Percentiles rank a stretch among this genome's conserved stretches.
Conservation (phyloP, 2,797 vertebrate genomes). For the Dromococcyx pavoninus region DNA sequence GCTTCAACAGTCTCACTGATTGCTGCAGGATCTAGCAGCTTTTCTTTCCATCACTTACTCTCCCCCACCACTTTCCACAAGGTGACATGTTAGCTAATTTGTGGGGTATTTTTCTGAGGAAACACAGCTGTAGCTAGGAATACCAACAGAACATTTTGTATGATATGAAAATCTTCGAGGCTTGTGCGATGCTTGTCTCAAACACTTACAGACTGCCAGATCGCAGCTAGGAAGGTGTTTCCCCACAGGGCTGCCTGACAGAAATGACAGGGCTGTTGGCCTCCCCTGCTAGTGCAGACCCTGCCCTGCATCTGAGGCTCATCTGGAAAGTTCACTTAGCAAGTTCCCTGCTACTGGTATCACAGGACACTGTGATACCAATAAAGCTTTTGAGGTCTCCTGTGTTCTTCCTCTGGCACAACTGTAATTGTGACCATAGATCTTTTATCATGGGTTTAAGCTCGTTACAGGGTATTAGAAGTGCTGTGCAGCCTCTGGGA, state of each 20-base stretch:
- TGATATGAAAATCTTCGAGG: background rate
- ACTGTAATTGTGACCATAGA: background rate
- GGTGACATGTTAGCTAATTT: background rate
- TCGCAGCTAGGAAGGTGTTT: background rate
- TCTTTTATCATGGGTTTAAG: background rate
- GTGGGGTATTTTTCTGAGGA: background rate
- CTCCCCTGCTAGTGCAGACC: rapidly evolving
- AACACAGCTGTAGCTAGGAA: background rate
- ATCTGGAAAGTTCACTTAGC: background rate
- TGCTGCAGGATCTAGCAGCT: background rate
- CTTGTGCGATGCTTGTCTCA: background rate
- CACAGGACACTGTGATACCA: background rate
- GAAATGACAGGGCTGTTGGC: background rate
- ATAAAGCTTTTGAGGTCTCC: background rate
- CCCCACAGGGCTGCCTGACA: background rate
- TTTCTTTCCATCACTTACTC: background rate
- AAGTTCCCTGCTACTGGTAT: background rate
- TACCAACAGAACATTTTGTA: background rate
- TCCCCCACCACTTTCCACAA: background rate
- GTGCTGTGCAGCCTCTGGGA: background rate
- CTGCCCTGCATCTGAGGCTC: background rate
- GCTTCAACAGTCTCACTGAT: background rate
- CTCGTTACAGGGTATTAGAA: conserved; percentile 28
- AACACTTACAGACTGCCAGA: background rate
- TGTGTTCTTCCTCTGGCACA: background rate